Percentiles rank a stretch among this genome's conserved stretches.
phyloP scores from a whole-genome alignment of 2,113 vertebrate species.

The Takifugu flavidus region DNA sequence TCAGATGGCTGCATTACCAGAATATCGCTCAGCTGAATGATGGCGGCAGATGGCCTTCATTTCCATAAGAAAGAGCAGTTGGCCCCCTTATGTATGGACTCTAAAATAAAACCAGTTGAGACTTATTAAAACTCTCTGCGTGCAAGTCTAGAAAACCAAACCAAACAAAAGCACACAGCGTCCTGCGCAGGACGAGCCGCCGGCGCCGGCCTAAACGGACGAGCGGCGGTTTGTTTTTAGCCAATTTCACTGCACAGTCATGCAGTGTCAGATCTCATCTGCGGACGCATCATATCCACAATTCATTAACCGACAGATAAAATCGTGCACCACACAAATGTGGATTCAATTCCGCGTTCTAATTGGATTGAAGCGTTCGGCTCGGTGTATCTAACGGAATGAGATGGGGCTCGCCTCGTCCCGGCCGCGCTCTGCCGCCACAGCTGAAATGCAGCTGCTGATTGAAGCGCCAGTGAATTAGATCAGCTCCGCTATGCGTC shows the following conservation, averaged over 20 bases:
- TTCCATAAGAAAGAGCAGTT: constrained; percentile 75
- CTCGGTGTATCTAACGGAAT: constrained; percentile 3
- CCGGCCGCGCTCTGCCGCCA: background rate
- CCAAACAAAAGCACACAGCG: constrained; percentile 10
- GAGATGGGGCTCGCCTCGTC: constrained; percentile 5
- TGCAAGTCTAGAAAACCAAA: constrained; percentile 40
- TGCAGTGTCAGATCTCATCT: constrained; percentile 33
- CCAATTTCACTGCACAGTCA: constrained; percentile 22
- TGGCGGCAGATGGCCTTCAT: constrained; percentile 73
- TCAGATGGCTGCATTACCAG: constrained; percentile 74
- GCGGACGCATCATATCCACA: constrained; percentile 29
- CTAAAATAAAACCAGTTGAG: constrained; percentile 71
- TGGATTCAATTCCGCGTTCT: constrained; percentile 10
- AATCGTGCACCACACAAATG: constrained; percentile 5
- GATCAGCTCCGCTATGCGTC: constrained; percentile 41
- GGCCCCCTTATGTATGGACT: constrained; percentile 66
- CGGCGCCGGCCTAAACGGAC: constrained; percentile 40
- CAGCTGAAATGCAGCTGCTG: constrained; percentile 17
- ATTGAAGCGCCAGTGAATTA: constrained; percentile 46
- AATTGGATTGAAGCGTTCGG: constrained; percentile 21
- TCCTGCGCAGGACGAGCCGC: constrained; percentile 52
- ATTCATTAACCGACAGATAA: constrained; percentile 22
- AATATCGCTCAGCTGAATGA: constrained; percentile 69
- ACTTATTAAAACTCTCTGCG: constrained; percentile 68
- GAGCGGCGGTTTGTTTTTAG: constrained; percentile 35